These are phyloP conservation scores for Hormaphis cornu DNA, from an alignment of 1,140 invertebrate species.

Conservation along the genomic window DNA sequence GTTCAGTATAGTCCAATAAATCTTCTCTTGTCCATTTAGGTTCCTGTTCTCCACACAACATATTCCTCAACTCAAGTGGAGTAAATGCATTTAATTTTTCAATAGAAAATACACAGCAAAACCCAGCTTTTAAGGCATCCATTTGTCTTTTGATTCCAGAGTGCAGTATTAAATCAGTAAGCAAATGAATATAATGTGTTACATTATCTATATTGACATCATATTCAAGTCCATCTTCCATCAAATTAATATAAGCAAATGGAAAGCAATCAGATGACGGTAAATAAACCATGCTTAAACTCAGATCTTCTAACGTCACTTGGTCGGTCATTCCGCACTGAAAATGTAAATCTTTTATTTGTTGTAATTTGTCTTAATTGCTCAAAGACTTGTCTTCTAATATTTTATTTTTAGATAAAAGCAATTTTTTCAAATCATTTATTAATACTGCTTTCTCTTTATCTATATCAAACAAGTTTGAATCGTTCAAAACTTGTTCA, in stretches of 20 bases:
- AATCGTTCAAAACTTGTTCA: constrained; percentile 57
- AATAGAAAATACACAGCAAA: constrained; percentile 88
- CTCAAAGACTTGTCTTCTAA: constrained; percentile 54
- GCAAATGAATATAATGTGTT: constrained; percentile 81
- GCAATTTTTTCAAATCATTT: constrained; percentile 62
- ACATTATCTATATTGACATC: constrained; percentile 77
- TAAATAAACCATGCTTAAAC: constrained; percentile 61
- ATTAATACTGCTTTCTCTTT: constrained; percentile 69
- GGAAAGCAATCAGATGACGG: constrained; percentile 67
- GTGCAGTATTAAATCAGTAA: constrained; percentile 76
- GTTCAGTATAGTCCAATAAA: constrained; percentile 93
- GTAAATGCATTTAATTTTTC: constrained; percentile 87
- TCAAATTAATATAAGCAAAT: constrained; percentile 52
- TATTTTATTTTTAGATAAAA: constrained; percentile 57
- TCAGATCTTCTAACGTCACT: neutral
- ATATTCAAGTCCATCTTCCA: constrained; percentile 51
- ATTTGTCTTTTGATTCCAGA: constrained; percentile 82
- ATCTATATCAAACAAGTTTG: constrained; percentile 79
- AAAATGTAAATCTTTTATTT: constrained; percentile 47
- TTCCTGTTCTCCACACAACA: constrained; percentile 94
- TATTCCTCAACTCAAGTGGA: constrained; percentile 77
- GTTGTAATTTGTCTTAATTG: constrained; percentile 51
- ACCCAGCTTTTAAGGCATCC: constrained; percentile 77
- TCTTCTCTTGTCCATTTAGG: constrained; percentile 94
- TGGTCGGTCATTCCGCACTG: neutral